Conservation (phyloP, 2,797 vertebrate species). For the Darevskia mixta region DNA sequence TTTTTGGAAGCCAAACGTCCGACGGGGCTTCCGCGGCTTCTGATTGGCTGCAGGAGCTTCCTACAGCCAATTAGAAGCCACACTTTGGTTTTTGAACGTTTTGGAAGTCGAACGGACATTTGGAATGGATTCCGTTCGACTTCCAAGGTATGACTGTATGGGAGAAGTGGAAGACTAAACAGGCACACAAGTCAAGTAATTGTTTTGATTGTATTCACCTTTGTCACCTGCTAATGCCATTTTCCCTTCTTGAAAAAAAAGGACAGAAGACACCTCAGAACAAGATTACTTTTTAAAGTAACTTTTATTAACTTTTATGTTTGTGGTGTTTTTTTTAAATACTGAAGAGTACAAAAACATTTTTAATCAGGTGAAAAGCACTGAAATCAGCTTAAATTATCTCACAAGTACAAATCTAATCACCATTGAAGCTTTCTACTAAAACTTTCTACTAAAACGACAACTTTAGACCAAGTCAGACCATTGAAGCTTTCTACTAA, state of each 20-base stretch:
- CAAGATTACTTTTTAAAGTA: background rate
- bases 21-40: too few species aligned
- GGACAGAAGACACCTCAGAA: background rate
- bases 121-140: too few species aligned
- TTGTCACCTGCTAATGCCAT: background rate
- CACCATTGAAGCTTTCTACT: background rate
- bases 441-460: too few species aligned
- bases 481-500: background rate
- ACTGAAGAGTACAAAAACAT: constrained; percentile 16
- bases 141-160: background rate
- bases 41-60: too few species aligned
- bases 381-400: background rate
- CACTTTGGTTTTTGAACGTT: too few species aligned
- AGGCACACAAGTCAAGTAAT: background rate
- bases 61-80: too few species aligned
- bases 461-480: background rate
- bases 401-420: background rate
- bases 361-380: constrained; percentile 9
- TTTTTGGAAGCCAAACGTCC: too few species aligned
- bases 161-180: background rate
- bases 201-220: background rate
- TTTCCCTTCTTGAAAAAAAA: background rate
- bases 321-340: background rate
- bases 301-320: constrained; percentile 5
- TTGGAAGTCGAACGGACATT: too few species aligned